phyloP scores from a whole-genome alignment of 2,797 vertebrate species.

The Miichthys miiuy region DNA sequence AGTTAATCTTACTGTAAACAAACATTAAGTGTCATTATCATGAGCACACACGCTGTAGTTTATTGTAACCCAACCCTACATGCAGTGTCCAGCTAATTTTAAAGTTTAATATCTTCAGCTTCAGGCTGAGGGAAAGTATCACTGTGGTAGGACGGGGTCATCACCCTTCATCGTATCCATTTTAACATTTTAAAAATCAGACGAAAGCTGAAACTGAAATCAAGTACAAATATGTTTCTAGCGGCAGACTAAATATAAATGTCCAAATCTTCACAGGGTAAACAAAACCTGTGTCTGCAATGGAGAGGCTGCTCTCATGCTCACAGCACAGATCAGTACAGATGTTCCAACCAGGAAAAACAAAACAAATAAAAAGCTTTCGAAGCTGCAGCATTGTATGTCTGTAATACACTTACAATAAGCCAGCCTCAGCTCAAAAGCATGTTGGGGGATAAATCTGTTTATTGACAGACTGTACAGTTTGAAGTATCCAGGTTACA shows the following conservation, averaged over 20 bases:
- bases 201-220: neutral
- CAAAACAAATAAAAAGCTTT: neutral
- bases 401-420: constrained; percentile 1
- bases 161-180: no score
- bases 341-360: neutral
- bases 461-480: constrained; percentile 13
- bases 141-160: neutral
- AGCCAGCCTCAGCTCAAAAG: neutral
- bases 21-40: neutral
- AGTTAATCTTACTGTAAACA: neutral
- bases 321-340: neutral
- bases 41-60: neutral
- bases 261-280: neutral
- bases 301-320: neutral
- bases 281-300: neutral
- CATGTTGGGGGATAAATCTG: neutral
- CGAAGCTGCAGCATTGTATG: constrained; percentile 8
- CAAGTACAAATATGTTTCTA: neutral
- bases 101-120: neutral
- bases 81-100: neutral
- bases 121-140: neutral
- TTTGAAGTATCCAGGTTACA: constrained; percentile 17
- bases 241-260: neutral
- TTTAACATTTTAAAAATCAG: no score
- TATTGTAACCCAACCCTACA: no score